Base-by-base conservation (phyloP, 1,140 invertebrate genomes). In the Adelges cooleyi region DNA sequence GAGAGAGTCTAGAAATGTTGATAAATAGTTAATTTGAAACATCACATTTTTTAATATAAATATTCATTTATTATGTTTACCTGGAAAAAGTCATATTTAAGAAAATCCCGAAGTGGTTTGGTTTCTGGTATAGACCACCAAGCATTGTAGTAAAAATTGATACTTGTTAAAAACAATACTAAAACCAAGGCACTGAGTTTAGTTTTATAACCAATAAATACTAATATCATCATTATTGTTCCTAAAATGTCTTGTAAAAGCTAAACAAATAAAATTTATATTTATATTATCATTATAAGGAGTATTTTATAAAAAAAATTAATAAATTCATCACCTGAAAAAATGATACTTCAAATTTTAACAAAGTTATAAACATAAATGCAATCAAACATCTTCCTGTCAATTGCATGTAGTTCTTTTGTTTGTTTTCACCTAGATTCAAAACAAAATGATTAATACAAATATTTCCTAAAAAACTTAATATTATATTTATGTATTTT, bases 51-150 rank as follows among this genome's bases (percentile, higher is more conserved):
- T 46, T 36, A 46, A 59, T 18, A 67, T 23, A 36, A 23, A 3
- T 62, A 42, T 59, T 4, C 6, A 27, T 29, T 5, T 36, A 36
- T n/a, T 23, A 65, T 6, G 20, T 71, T 78, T 77, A 92, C 90
- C 84, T 94, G 90, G 86, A 99, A 99, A 81, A 99, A 99, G 78
- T 99, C 97, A 74, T 99, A 99, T 83, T 99, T 99, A 48, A 99
- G 84, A 80, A 99, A 99, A 78, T 99, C 97, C 74, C 95, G 82
- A 69, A 98, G 86, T 17, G 95, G 92, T 73, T 92, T 93, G 75
- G 97, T 89, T 8, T 87, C 81, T 3, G 95, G 93, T 74, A 98
- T 88, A 66, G 82, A 85, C 97, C 97, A 99, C 89, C 91, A 99
- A 46, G 91, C 90, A 76, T 99, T 99, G 74, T 97, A 89, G 75